These are phyloP conservation scores for Nesoenas mayeri DNA, from an alignment of 2,113 vertebrate species.

Conservation along the genomic window DNA sequence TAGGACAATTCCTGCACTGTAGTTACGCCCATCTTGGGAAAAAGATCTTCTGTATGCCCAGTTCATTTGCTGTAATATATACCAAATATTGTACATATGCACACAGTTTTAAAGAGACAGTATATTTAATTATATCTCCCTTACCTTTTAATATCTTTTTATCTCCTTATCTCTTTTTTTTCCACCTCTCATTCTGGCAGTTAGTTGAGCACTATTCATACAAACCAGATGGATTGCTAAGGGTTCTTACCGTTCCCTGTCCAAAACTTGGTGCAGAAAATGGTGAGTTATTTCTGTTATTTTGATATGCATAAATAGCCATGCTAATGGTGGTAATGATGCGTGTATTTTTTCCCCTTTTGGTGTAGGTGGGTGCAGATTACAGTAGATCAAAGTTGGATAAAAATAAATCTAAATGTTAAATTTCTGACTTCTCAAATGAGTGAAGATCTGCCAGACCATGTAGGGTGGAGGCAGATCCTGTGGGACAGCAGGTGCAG, in stretches of 20 bases:
- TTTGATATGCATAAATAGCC: not conserved
- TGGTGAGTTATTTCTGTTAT: slow-evolving; percentile 67
- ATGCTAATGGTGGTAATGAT: not conserved
- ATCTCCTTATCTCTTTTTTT: not conserved
- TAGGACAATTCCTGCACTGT: not conserved
- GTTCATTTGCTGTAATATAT: not conserved
- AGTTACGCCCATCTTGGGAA: not conserved
- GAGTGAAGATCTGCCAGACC: not conserved
- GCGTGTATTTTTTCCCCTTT: not conserved
- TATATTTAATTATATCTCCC: not conserved
- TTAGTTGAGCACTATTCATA: slow-evolving; percentile 97
- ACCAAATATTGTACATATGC: not conserved
- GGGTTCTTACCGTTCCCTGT: slow-evolving; percentile 84
- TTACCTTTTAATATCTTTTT: not conserved
- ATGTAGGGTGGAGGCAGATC: not conserved
- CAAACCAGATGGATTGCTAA: slow-evolving; percentile 91
- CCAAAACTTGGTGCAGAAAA: slow-evolving; percentile 65
- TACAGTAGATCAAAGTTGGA: not conserved
- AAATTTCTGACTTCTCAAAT: not conserved
- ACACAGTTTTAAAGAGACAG: not conserved
- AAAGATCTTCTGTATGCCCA: not conserved
- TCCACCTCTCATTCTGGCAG: slow-evolving; percentile 63
- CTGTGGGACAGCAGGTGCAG: not conserved
- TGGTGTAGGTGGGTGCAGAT: not conserved
- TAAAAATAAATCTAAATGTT: not conserved